Percentiles rank a stretch among this genome's conserved stretches.
These are phyloP conservation scores for Astropecten irregularis DNA, from an alignment of 53 echinoderm and acorn worm species.

Conservation along the genomic window DNA sequence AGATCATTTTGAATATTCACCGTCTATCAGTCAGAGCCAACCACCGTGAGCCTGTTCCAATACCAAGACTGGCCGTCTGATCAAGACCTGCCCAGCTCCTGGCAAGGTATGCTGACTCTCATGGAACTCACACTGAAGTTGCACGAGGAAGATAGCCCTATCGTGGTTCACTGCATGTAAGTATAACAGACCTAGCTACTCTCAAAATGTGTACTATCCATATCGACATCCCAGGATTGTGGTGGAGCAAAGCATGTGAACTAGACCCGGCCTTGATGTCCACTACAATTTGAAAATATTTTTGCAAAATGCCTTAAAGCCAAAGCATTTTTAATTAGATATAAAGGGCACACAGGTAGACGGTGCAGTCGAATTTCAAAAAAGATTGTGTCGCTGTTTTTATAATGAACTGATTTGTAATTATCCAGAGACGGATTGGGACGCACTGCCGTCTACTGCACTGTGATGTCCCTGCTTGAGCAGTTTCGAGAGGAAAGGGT, in stretches of 20 bases:
- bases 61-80: constrained; percentile 68
- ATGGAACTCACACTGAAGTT: constrained; percentile 44
- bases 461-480: constrained; percentile 5
- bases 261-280: too few species aligned
- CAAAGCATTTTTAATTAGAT: too few species aligned
- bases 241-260: too few species aligned
- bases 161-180: constrained; percentile 87
- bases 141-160: constrained; percentile 53
- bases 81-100: constrained; percentile 44
- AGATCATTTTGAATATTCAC: not conserved
- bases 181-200: too few species aligned
- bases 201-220: too few species aligned
- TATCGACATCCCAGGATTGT: too few species aligned
- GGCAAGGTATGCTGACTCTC: constrained; percentile 49
- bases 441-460: not conserved
- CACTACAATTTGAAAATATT: too few species aligned
- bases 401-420: too few species aligned
- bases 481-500: not conserved
- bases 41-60: constrained; percentile 68
- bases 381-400: too few species aligned
- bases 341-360: too few species aligned
- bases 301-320: too few species aligned
- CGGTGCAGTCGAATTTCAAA: too few species aligned
- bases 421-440: not conserved
- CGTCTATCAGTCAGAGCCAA: not conserved